These are phyloP conservation scores for Sus cebifrons DNA, from an alignment of 2,797 vertebrate genomes.

Conservation along the genomic window DNA sequence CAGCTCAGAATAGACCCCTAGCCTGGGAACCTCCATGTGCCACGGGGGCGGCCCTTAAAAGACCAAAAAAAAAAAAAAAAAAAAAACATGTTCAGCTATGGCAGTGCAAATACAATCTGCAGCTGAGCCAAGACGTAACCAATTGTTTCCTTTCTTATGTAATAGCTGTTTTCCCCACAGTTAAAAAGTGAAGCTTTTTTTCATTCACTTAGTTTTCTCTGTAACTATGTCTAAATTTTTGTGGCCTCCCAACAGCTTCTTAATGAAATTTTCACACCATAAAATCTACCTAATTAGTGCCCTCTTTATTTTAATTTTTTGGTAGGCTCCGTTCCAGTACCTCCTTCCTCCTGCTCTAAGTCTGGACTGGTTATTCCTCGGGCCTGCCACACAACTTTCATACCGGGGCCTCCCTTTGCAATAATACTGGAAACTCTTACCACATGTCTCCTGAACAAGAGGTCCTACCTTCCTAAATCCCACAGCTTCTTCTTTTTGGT, in stretches of 20 bases:
- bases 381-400: background rate
- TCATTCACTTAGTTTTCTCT: slow-evolving; percentile 44
- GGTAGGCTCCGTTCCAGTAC: background rate
- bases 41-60: too few relatives aligned
- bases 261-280: background rate
- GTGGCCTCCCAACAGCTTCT: background rate
- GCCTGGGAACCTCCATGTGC: too few relatives aligned
- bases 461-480: background rate
- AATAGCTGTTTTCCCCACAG: background rate
- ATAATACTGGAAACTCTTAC: background rate
- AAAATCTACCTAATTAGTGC: background rate
- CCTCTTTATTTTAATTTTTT: background rate
- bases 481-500: background rate
- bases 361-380: background rate
- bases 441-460: background rate
- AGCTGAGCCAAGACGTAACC: background rate
- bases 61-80: too few relatives aligned
- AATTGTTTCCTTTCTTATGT: background rate
- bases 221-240: slow-evolving; percentile 34
- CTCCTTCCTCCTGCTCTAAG: background rate
- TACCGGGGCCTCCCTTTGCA: background rate
- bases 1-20: too few relatives aligned
- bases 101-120: background rate
- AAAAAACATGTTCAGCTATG: background rate
- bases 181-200: slow-evolving; percentile 47